Evolutionary conservation across 92 coral and sea anemone species (phyloP), one percentile per base, ranked within the genome.

Genomic region (Porites evermanni): DNA sequence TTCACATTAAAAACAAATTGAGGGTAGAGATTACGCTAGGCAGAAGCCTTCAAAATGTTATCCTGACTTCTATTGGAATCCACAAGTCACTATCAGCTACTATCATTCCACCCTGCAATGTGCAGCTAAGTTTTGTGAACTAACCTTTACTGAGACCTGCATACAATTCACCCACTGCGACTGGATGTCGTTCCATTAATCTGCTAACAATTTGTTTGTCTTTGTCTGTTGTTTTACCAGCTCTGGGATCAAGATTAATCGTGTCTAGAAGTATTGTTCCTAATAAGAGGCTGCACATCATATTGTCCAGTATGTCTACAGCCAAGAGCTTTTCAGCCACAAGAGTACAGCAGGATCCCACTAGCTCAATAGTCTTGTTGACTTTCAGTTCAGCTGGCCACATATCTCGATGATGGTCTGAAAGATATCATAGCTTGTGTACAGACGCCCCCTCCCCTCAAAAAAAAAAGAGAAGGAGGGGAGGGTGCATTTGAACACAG

Each of bases 321-420:
- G 67, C 13, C 72, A 94, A 64, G 75, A 94, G 61, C 67, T 66
- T 84, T 71, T 94, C 98, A 3, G 98, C 93, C 12, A 94, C 85
- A 60, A 94, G 90, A 1, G 98, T 92, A 26, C 87, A 85, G 78
- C 96, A 94, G 2, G 98, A 94, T 60, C 98, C 98, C 71, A 94
- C 98, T 60, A 65, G 92, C 38, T 94, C 96, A 8, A 94, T 91
- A 26, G 89, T 88, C 69, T 92, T 94, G 44, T 63, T 82, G 77
- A 75, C 88, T 61, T 71, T 58, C 19, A 83, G 64, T 12, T 86
- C 51, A 11, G 82, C 38, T 12, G 87, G 91, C 67, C 82, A 85
- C 13, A 84, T 87, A 79, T 94, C 98, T 60, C 86, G 86, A 67
- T 87, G 98, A 79, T 94, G 98, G 86, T 94, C 98, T 94, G 67